Conservation (phyloP, 2,797 vertebrate genomes). For the Crax fasciolata region DNA sequence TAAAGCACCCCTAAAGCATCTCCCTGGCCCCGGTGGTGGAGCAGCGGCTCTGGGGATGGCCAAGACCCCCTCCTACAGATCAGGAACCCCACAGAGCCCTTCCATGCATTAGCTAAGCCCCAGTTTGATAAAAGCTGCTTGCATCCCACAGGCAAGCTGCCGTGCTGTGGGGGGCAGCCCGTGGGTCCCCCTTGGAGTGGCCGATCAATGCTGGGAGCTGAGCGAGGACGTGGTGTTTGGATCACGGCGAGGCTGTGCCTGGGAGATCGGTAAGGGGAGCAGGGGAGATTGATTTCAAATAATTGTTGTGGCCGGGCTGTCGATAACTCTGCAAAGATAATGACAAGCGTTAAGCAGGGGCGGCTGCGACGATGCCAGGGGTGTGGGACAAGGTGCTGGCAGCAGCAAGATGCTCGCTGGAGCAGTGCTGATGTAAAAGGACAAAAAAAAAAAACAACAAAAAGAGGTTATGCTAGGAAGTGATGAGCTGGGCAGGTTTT, state of each 20-base stretch:
- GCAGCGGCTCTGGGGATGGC: not conserved
- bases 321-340: conserved; percentile 2
- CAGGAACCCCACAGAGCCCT: too few species aligned
- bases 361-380: not conserved
- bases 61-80: rapidly evolving
- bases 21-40: rapidly evolving
- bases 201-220: not conserved
- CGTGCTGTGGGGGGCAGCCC: not conserved
- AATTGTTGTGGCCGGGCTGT: not conserved
- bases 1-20: not conserved
- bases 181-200: not conserved
- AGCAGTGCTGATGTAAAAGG: not conserved
- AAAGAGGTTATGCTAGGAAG: not conserved
- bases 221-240: not conserved
- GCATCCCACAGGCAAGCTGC: not conserved
- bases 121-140: not conserved
- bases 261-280: not conserved
- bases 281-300: not conserved
- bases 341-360: not conserved
- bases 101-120: not conserved
- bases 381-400: not conserved
- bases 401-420: not conserved
- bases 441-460: too few species aligned
- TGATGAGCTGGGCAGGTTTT: not conserved
- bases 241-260: not conserved